Evolutionary conservation across 2,888 invertebrate species (phyloP).

Genomic region (Eupsilia transversa): DNA sequence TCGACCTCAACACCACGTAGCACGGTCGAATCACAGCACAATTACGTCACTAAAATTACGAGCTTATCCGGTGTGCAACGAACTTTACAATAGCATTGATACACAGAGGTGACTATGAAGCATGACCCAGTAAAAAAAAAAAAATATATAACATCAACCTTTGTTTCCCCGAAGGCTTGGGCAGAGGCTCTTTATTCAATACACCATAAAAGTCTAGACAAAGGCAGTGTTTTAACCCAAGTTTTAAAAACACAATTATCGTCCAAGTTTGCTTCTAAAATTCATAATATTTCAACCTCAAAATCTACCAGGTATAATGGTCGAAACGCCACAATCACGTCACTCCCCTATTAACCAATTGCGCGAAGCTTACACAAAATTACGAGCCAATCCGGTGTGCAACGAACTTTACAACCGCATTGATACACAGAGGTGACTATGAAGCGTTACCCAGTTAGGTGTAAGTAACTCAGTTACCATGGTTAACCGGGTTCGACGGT

Average conservation of each 20-base stretch:
- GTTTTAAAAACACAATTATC: neutral
- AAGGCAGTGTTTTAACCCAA: neutral
- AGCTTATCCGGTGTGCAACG: no score
- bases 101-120: no score
- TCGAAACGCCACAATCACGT: neutral
- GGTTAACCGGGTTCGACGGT: slow-evolving; percentile 69
- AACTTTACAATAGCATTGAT: no score
- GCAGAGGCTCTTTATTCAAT: no score
- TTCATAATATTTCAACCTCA: neutral
- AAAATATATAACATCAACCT: no score
- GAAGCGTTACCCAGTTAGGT: slow-evolving; percentile 62
- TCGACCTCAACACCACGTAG: no score
- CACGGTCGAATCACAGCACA: no score
- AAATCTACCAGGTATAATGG: neutral
- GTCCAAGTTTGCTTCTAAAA: no score
- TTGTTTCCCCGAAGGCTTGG: no score
- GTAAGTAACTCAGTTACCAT: slow-evolving; percentile 70
- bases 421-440: slow-evolving; percentile 54
- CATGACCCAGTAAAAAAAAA: no score
- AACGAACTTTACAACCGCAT: slow-evolving; percentile 52
- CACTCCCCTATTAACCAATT: slow-evolving; percentile 8
- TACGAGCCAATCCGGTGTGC: slow-evolving; percentile 48
- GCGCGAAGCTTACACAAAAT: slow-evolving; percentile 31
- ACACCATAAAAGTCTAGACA: neutral
- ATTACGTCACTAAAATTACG: no score